Evolutionary conservation across 2,797 vertebrate species (phyloP).

Genomic region (Enteromius unitaeniatus): DNA sequence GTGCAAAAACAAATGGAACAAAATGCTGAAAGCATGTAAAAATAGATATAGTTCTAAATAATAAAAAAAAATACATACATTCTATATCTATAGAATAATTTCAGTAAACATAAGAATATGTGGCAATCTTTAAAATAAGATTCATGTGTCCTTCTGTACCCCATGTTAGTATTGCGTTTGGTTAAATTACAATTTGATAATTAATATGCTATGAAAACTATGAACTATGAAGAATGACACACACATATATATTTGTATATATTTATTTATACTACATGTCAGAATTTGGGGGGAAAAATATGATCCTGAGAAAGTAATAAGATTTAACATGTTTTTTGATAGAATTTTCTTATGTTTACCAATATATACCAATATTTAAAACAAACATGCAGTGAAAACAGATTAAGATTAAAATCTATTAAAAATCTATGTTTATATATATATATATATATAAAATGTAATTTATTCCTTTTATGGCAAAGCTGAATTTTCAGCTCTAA

Average conservation of each 20-base stretch:
- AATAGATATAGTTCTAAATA: background rate
- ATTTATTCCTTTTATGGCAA: background rate
- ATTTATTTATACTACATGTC: too few relatives aligned
- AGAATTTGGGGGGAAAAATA: background rate
- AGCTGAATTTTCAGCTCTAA: too few relatives aligned
- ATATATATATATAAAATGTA: background rate
- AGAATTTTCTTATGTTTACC: too few relatives aligned
- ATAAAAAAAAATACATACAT: background rate
- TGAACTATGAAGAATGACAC: background rate
- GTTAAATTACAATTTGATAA: background rate
- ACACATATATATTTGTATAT: background rate
- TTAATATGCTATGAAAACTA: background rate
- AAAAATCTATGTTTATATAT: too few relatives aligned
- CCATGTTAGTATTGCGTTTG: background rate
- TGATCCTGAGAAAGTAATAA: too few relatives aligned
- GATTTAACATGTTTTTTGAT: too few relatives aligned
- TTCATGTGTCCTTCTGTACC: background rate
- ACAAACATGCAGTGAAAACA: background rate
- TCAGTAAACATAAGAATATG: slow-evolving; percentile 19
- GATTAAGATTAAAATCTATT: too few relatives aligned
- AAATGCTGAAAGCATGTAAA: background rate
- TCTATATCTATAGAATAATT: background rate
- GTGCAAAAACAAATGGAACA: slow-evolving; percentile 50
- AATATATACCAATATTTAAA: background rate
- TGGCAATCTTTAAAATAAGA: too few relatives aligned